Conservation (phyloP, 2,888 invertebrate genomes). For the Agonopterix arenella region DNA sequence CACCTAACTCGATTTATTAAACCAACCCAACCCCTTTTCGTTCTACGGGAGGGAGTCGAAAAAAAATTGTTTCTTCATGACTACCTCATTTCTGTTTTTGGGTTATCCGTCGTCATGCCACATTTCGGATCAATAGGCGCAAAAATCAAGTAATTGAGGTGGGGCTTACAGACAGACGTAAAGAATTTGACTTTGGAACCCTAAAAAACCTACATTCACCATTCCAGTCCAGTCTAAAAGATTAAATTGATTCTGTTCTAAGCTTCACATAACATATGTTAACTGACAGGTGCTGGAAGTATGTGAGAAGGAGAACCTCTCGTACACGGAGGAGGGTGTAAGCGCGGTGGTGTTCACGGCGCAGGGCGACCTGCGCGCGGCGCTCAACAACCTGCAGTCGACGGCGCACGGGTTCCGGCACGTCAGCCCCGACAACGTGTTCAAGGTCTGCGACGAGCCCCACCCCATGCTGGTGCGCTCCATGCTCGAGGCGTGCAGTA, state of each 20-base stretch:
- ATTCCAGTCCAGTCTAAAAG: too few species aligned
- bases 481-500: slow-evolving; percentile 91
- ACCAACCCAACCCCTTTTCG: too few species aligned
- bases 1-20: too few species aligned
- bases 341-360: slow-evolving; percentile 98
- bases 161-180: too few species aligned
- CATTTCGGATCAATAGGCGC: too few species aligned
- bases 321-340: slow-evolving; percentile 93
- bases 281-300: slow-evolving; percentile 56
- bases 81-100: too few species aligned
- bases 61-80: too few species aligned
- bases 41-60: too few species aligned
- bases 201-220: too few species aligned
- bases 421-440: slow-evolving; percentile 96
- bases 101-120: too few species aligned
- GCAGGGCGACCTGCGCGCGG: slow-evolving; percentile 99
- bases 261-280: not conserved
- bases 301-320: slow-evolving; percentile 72
- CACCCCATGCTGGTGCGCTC: slow-evolving; percentile 95
- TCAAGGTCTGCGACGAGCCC: slow-evolving; percentile 99
- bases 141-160: too few species aligned
- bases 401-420: slow-evolving; percentile 90
- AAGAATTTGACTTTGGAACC: too few species aligned
- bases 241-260: not conserved
- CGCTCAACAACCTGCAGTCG: slow-evolving; percentile 91